Base-by-base conservation (phyloP, 2,113 vertebrate species). In the Ia io region DNA sequence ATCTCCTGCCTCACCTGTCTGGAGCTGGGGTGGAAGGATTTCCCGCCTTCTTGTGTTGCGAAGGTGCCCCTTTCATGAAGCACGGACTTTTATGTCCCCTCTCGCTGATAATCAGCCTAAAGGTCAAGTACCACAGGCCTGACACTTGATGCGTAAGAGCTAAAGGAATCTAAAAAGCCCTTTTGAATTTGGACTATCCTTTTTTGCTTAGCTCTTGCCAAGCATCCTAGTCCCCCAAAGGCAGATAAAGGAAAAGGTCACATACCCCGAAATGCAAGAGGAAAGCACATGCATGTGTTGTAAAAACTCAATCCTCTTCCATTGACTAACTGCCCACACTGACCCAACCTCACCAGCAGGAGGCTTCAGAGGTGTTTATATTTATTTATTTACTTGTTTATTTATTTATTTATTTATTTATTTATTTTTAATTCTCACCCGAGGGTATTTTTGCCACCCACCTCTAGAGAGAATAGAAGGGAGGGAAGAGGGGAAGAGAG, bases 1-100 rank as follows among this genome's bases (percentile, higher is more conserved):
- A 37, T 42, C 17, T 16, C 23, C 6, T 12, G 1, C 16, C 40
- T n/a, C 35, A 0, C 40, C 25, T 0, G 0, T 12, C 32, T 73
- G 37, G 42, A 70, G 40, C 22, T 9, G 30, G 14, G 70, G 20
- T 2, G 13, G 63, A 59, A 71, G 30, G 9, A n/a, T 13, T 28
- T 73, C 32, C 30, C 4, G 1, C 73, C 80, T 30, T 44, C 51
- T 30, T 42, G 17, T 13, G 70, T 6, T 5, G 9, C 47, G 13
- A 37, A 70, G 49, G 18, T 3, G 4, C 4, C 5, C 63, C 51
- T 65, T 53, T 44, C 28, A 0, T 0, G 1, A 61, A 32, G 59
- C 37, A 4, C 4, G 23, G 78, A 37, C 35, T 18, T 82, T 61
- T 65, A 53, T 12, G n/a, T 77, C 30, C 25, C 10, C 10, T 78